A percentile compares a stretch with the other conserved stretches of the same genome.
Conservation (phyloP, 2,888 invertebrate genomes). For the Metallyticus violacea region DNA sequence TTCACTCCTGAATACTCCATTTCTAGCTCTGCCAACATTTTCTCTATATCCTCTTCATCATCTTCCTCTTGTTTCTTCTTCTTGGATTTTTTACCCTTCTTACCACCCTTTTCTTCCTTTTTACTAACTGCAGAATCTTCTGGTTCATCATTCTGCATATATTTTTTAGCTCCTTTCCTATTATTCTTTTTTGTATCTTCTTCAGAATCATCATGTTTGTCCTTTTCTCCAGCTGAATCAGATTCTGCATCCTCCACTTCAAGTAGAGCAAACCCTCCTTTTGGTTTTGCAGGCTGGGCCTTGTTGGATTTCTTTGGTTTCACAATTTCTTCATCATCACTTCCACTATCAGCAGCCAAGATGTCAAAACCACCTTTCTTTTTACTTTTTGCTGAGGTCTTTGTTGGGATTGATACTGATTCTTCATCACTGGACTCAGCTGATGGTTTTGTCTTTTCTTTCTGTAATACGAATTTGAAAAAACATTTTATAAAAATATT, state of each 20-base stretch:
- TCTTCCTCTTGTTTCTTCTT: slow-evolving; percentile 61
- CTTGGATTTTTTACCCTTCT: slow-evolving; percentile 45
- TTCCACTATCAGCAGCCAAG: slow-evolving; percentile 16
- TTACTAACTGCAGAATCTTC: neutral
- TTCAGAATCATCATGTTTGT: slow-evolving; percentile 30
- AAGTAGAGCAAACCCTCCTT: slow-evolving; percentile 64
- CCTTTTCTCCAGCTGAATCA: slow-evolving; percentile 16
- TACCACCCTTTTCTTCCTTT: slow-evolving; percentile 27
- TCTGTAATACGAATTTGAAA: too few species aligned
- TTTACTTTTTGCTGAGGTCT: slow-evolving; percentile 8
- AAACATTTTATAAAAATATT: too few species aligned
- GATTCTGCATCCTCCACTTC: slow-evolving; percentile 52
- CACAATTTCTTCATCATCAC: slow-evolving; percentile 20
- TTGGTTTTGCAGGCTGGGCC: slow-evolving; percentile 19
- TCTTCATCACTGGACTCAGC: slow-evolving; percentile 33
- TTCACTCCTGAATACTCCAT: slow-evolving; percentile 72
- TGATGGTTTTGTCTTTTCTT: slow-evolving; percentile 26
- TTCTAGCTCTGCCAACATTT: slow-evolving; percentile 77
- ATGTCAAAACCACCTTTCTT: slow-evolving; percentile 24
- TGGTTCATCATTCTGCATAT: neutral
- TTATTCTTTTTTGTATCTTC: neutral
- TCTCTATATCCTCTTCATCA: slow-evolving; percentile 77
- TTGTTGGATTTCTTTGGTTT: slow-evolving; percentile 1
- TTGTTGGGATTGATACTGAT: neutral
- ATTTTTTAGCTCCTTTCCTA: neutral